Base-by-base conservation (phyloP, 2,113 vertebrate species). In the Neolamprologus devosi region DNA sequence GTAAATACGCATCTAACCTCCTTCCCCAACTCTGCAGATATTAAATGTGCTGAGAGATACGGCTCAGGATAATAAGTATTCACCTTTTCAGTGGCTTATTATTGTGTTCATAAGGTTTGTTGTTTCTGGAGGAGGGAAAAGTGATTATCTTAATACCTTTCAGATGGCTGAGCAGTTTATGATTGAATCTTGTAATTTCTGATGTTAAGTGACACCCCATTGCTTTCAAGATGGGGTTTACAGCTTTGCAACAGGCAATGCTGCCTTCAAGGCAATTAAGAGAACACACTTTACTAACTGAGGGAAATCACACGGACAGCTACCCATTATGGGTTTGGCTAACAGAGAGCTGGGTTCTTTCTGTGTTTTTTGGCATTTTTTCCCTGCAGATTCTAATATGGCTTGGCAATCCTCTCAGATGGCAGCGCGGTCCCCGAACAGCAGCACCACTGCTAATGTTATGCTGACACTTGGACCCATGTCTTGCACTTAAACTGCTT, bases 211-310 rank as follows among this genome's bases (percentile, higher is more conserved):
- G 92, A 91, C 91, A 93, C 90, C 93, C 83, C 58, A 54, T 83
- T 92, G 89, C 84, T 87, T 94, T 93, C 88, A 89, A 90, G 78
- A 94, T 90, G 91, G 49, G 87, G 54, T 90, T 93, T 92, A 90
- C 60, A 88, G 88, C 88, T 82, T 90, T 80, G 30, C 70, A 89
- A 93, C 83, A 85, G 89, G 85, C 83, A 86, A 70, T 58, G 16
- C 81, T 83, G 83, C 86, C 82, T 90, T 80, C 14, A 2, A 92
- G 80, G 88, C 86, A 94, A 94, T 94, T 88, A 92, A 79, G 37
- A 90, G 54, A 58, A 91, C 47, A 88, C 87, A 78, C 81, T 88
- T 82, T 53, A 68, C 73, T 85, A 84, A 84, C 85, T 63, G 49
- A 85, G 63, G 53, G 54, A 70, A 88, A 79, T 54, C 19, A 8